Evolutionary conservation across 2,888 invertebrate genomes (phyloP), one percentile per base, ranked within the genome.

Genomic region (Sinelater perroti): DNA sequence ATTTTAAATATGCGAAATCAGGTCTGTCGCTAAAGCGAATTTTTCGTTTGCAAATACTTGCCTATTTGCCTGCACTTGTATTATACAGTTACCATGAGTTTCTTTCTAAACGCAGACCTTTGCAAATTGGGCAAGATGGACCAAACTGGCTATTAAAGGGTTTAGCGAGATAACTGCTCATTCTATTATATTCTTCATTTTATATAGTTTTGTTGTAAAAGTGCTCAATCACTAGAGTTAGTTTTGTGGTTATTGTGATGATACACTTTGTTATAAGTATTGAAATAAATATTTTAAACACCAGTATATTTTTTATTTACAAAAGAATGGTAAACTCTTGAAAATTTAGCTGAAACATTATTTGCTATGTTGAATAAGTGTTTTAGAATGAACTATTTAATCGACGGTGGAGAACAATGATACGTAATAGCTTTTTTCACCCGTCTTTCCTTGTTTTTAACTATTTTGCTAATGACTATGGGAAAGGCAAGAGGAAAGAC

Each of bases 211-310:
- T 17, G 26, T 52, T 11, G 24, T 38, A 30, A 31, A 54, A 46
- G 38, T 55, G 55, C 55, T 55, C 55, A 55, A 55, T 54, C 46
- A 26, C 42, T 55, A 55, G 47, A 42, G 7, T 46, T 55, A 49
- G 42, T 55, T 55, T 38, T 55, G 40, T 49, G 47, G 55, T 47
- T 55, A 55, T 49, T 55, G 55, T 55, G 55, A 55, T 55, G 55
- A 47, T 47, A 42, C 35, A 24, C 13, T 55, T 55, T 40, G 40
- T 55, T 49, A 24, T 55, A 49, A 49, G 49, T 49, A 42, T 55
- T 55, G n/a, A 49, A 49, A 42, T 38, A 54, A 54, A 54, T 30
- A 24, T 40, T 30, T 28, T 17, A 36, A 36, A 36, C n/a, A 28
- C n/a, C n/a, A n/a, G n/a, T n/a, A n/a, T n/a, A n/a, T n/a, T n/a